These are phyloP conservation scores for Heliconius cydno DNA, from an alignment of 2,888 invertebrate genomes.

Conservation along the genomic window DNA sequence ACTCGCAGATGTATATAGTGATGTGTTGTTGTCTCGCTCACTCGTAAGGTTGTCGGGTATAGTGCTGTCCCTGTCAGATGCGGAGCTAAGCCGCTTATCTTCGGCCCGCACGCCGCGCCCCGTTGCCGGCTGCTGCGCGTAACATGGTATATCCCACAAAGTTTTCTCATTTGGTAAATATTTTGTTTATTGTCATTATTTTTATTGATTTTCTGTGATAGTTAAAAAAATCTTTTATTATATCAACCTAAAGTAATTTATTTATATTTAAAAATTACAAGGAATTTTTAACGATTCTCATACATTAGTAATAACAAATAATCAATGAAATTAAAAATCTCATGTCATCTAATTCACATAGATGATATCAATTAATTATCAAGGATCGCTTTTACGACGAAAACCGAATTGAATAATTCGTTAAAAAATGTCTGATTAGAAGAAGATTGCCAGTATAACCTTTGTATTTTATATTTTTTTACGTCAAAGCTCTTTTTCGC, in stretches of 20 bases:
- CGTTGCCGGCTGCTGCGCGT: constrained; percentile 74
- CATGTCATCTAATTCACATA: background rate
- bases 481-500: no score
- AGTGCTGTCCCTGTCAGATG: constrained; percentile 63
- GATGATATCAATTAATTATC: background rate
- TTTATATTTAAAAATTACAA: no score
- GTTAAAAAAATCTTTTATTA: no score
- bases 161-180: constrained; percentile 46
- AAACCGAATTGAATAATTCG: background rate
- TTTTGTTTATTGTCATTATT: constrained; percentile 35
- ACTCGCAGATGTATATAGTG: constrained; percentile 77
- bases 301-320: no score
- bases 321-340: no score
- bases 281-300: no score
- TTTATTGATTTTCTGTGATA: constrained; percentile 10
- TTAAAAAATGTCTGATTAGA: background rate
- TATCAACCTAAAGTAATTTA: no score
- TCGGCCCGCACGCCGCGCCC: constrained; percentile 78
- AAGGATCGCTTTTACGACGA: background rate
- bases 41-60: constrained; percentile 47
- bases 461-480: background rate
- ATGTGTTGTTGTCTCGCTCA: constrained; percentile 63
- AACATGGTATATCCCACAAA: constrained; percentile 70
- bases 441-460: background rate
- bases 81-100: constrained; percentile 83